Conservation (phyloP, 2,113 vertebrate genomes). For the Serilophus lunatus region DNA sequence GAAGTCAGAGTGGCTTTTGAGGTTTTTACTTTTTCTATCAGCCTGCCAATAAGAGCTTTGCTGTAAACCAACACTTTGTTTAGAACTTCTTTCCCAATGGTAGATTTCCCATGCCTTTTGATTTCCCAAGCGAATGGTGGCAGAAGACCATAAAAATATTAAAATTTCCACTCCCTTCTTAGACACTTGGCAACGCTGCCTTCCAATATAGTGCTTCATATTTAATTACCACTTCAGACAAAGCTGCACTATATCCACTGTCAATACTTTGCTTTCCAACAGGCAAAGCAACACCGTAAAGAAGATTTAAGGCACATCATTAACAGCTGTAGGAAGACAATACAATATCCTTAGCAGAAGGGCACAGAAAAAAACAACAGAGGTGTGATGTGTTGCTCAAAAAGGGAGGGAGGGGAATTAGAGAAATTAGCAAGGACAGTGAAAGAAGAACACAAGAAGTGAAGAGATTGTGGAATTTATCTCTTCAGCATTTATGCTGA, state of each 20-base stretch:
- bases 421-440: not conserved
- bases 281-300: not conserved
- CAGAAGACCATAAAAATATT: not conserved
- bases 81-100: not conserved
- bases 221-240: slow-evolving; percentile 35
- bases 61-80: not conserved
- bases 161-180: not conserved
- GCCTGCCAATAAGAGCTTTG: not conserved
- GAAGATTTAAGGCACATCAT: not conserved
- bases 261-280: not conserved
- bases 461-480: not conserved
- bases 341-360: not conserved
- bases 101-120: not conserved
- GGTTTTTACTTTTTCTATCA: not conserved
- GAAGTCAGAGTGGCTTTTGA: not conserved
- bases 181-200: not conserved
- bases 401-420: not conserved
- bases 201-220: not conserved
- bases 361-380: not conserved
- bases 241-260: not conserved
- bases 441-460: not conserved
- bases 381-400: not conserved
- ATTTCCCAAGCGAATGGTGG: not conserved
- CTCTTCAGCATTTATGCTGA: not conserved
- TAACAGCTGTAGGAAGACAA: not conserved